These are phyloP conservation scores for Brienomyrus brachyistius DNA, from an alignment of 2,113 vertebrate species.

Conservation along the genomic window DNA sequence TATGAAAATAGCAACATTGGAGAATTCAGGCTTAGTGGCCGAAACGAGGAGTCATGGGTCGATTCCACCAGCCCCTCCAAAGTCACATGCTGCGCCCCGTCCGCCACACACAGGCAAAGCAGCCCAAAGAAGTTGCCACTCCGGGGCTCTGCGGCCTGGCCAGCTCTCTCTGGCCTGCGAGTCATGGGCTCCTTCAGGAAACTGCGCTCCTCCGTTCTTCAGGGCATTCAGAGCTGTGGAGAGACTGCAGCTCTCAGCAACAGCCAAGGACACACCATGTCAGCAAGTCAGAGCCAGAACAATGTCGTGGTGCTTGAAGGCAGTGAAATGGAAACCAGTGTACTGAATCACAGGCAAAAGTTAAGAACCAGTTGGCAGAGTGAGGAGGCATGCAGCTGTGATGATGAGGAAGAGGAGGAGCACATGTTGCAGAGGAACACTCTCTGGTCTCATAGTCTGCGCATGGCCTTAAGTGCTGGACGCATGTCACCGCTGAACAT, in stretches of 20 bases:
- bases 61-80: constrained; percentile 67
- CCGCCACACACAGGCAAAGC: constrained; percentile 54
- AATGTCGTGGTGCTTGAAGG: background rate
- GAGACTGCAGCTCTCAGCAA: constrained; percentile 29
- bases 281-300: constrained; percentile 36
- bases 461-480: constrained; percentile 80
- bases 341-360: constrained; percentile 12
- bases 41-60: constrained; percentile 48
- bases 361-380: constrained; percentile 28
- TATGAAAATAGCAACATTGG: constrained; percentile 53
- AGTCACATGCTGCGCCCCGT: constrained; percentile 73
- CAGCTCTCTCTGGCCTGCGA: constrained; percentile 74
- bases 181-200: constrained; percentile 93
- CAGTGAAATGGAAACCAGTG: background rate
- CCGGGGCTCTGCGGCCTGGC: constrained; percentile 64
- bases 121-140: constrained; percentile 56
- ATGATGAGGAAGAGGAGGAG: constrained; percentile 57
- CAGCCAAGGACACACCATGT: background rate
- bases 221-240: constrained; percentile 78
- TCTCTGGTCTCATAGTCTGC: constrained; percentile 79
- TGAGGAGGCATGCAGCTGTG: constrained; percentile 35
- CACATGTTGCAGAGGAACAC: constrained; percentile 73
- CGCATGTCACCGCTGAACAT: constrained; percentile 73
- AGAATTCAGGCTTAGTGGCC: constrained; percentile 50
- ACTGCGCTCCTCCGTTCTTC: constrained; percentile 79